A percentile compares a stretch with the other conserved stretches of the same genome.
phyloP scores from a whole-genome alignment of 1,140 invertebrate genomes.

The Homarus americanus region DNA sequence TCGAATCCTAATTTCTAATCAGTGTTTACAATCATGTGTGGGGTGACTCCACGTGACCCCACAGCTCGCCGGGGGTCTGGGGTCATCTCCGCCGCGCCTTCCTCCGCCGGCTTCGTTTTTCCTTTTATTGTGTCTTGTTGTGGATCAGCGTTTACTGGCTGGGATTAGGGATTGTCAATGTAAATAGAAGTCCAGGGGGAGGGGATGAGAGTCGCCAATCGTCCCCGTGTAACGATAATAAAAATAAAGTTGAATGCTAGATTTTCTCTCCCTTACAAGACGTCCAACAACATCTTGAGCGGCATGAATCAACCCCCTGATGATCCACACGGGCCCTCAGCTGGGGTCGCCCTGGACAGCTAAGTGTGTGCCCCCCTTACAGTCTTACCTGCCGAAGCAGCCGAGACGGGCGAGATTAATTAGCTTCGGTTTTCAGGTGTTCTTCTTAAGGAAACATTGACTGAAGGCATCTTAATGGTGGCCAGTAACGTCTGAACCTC shows the following conservation, averaged over 20 bases:
- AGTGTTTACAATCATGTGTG: slow-evolving; percentile 31
- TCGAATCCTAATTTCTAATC: slow-evolving; percentile 60
- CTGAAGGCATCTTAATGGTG: slow-evolving; percentile 51
- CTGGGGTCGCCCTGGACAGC: background rate
- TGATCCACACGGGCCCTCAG: background rate
- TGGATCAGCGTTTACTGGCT: background rate
- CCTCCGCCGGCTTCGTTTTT: background rate
- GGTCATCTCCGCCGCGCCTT: background rate
- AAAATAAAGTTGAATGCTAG: too few species aligned
- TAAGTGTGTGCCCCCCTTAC: background rate
- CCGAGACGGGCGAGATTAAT: slow-evolving; percentile 50
- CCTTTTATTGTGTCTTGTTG: background rate
- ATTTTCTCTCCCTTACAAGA: background rate
- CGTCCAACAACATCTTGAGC: background rate
- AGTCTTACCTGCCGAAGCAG: slow-evolving; percentile 2
- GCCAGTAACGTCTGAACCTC: slow-evolving; percentile 15
- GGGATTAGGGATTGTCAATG: background rate
- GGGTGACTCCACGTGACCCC: slow-evolving; percentile 15
- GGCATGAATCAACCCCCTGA: background rate
- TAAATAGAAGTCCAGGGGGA: background rate
- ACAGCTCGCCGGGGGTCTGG: background rate
- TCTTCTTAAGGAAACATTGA: slow-evolving; percentile 37
- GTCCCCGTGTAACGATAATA: background rate
- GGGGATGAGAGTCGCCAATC: slow-evolving; percentile 1
- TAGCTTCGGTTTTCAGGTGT: slow-evolving; percentile 48